Conservation (phyloP, 2,888 invertebrate genomes). For the Tolmerus cingulatus region DNA sequence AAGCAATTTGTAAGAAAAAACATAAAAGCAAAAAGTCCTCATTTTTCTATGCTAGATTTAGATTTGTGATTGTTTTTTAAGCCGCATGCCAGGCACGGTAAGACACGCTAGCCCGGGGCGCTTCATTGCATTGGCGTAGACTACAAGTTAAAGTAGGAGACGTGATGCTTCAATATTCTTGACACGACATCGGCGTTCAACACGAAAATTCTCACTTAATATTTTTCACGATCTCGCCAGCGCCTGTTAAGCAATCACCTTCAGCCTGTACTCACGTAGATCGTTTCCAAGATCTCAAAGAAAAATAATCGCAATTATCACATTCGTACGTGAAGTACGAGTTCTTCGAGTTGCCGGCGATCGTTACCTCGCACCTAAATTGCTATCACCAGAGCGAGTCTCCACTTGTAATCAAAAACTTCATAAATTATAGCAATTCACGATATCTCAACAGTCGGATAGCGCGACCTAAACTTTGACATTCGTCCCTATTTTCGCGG, state of each 20-base stretch:
- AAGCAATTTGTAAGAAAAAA: background rate
- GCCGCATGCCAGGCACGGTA: background rate
- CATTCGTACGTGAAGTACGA: slow-evolving; percentile 43
- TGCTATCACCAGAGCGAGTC: slow-evolving; percentile 16
- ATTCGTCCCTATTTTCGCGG: slow-evolving; percentile 30
- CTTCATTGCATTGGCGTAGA: background rate
- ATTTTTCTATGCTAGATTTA: background rate
- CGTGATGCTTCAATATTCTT: slow-evolving; percentile 33
- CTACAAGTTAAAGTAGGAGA: background rate
- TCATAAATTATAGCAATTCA: slow-evolving; percentile 44
- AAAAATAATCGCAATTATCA: slow-evolving; percentile 45
- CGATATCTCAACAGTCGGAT: background rate
- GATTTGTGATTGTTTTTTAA: background rate
- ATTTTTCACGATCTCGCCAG: slow-evolving; percentile 30
- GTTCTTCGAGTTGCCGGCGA: background rate
- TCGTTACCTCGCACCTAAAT: slow-evolving; percentile 30
- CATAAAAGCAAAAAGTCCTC: background rate
- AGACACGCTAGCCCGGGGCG: background rate
- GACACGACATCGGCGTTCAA: slow-evolving; percentile 20
- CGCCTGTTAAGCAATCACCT: slow-evolving; percentile 35
- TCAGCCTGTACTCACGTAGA: slow-evolving; percentile 31
- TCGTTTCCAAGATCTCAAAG: slow-evolving; percentile 19
- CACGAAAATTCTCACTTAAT: slow-evolving; percentile 26
- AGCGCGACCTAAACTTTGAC: slow-evolving; percentile 44
- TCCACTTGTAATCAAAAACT: slow-evolving; percentile 37